Percentiles rank a stretch among this genome's conserved stretches.
These are phyloP conservation scores for Linyphia triangularis DNA, from an alignment of 2,888 invertebrate species.

Conservation along the genomic window DNA sequence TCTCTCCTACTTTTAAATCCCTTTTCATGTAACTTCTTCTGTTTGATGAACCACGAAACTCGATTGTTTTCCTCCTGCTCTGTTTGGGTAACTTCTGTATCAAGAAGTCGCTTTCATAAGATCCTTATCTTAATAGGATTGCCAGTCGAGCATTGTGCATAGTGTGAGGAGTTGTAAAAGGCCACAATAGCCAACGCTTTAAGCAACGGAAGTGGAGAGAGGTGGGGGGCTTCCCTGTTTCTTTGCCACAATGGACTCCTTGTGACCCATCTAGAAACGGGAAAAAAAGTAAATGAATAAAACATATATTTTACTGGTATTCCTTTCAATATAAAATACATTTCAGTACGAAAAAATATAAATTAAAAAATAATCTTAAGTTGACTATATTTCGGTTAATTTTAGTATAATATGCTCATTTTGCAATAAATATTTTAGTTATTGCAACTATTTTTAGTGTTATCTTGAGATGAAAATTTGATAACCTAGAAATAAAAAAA, in stretches of 20 bases:
- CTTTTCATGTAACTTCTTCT: too few relatives aligned
- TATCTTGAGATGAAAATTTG: too few relatives aligned
- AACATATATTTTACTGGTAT: background rate
- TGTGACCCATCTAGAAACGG: background rate
- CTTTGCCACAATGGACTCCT: background rate
- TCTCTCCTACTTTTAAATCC: too few relatives aligned
- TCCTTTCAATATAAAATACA: too few relatives aligned
- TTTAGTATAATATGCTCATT: too few relatives aligned
- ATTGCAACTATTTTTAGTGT: too few relatives aligned
- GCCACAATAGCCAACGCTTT: background rate
- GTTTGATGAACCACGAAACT: background rate
- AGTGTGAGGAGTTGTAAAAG: background rate
- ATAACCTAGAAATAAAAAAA: too few relatives aligned
- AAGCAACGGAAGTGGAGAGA: background rate
- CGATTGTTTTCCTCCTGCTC: constrained; percentile 11
- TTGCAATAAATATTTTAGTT: too few relatives aligned
- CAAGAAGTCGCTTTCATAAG: background rate
- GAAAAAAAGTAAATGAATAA: background rate
- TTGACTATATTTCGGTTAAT: too few relatives aligned
- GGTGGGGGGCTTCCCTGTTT: background rate
- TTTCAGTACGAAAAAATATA: too few relatives aligned
- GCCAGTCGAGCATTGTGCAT: background rate
- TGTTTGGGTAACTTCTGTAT: background rate
- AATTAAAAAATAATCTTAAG: too few relatives aligned
- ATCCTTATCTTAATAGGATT: constrained; percentile 41